phyloP scores from a whole-genome alignment of 1,140 invertebrate species.

The Apis cerana region DNA sequence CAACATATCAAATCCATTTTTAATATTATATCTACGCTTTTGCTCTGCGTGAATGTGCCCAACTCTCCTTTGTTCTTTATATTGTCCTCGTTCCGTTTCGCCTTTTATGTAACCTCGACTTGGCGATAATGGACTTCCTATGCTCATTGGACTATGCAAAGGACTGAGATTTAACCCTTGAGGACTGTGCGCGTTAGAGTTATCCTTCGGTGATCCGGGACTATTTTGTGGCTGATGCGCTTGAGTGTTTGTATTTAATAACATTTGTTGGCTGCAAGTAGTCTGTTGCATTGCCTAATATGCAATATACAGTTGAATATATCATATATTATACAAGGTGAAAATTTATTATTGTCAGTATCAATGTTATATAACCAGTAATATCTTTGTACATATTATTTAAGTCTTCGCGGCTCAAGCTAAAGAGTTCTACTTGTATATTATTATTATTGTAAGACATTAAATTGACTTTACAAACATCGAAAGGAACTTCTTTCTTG shows the following conservation, averaged over 20 bases:
- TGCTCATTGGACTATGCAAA: constrained; percentile 78
- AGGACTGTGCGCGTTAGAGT: constrained; percentile 72
- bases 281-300: constrained; percentile 67
- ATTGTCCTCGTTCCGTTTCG: constrained; percentile 77
- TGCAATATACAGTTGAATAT: constrained; percentile 12
- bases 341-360: constrained; percentile 23
- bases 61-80: constrained; percentile 87
- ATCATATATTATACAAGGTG: constrained; percentile 15
- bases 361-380: constrained; percentile 23
- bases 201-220: constrained; percentile 77
- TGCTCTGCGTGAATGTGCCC: constrained; percentile 99
- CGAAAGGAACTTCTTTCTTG: neutral
- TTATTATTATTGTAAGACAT: neutral
- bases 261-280: constrained; percentile 63
- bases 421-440: neutral
- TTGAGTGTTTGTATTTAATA: constrained; percentile 71
- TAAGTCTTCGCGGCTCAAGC: neutral
- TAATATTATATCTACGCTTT: constrained; percentile 98
- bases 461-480: neutral
- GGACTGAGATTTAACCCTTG: constrained; percentile 79
- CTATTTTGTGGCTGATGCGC: constrained; percentile 70
- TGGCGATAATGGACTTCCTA: constrained; percentile 77
- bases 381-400: neutral
- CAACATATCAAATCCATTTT: constrained; percentile 97
- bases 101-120: constrained; percentile 72